Percentiles rank a stretch among this genome's conserved stretches.
Evolutionary conservation across 2,113 vertebrate species (phyloP).

Genomic region (Elephas maximus): DNA sequence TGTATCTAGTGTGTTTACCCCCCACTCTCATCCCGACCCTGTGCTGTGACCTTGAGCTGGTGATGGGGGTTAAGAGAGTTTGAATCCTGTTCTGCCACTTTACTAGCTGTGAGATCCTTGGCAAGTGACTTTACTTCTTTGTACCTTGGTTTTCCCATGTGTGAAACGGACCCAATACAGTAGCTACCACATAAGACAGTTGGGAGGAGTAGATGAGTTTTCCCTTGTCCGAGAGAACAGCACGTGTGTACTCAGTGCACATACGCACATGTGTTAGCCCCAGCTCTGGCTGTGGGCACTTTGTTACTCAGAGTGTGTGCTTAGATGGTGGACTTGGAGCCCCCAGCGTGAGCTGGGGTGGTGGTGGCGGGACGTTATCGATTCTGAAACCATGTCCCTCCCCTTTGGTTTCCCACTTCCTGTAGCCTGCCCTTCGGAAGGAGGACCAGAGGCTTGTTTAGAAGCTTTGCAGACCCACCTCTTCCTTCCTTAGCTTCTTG

Average conservation of each 20-base stretch:
- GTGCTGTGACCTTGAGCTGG: not conserved
- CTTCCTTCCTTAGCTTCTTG: constrained; percentile 68
- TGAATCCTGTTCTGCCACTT: not conserved
- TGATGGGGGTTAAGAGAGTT: not conserved
- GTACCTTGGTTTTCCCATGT: not conserved
- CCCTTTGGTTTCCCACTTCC: constrained; percentile 49
- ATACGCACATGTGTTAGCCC: fast-evolving
- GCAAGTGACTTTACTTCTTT: not conserved
- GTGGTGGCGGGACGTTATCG: not conserved
- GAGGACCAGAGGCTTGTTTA: not conserved
- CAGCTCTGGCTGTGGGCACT: not conserved
- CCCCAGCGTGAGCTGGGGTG: fast-evolving
- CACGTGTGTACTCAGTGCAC: fast-evolving
- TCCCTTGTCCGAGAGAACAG: not conserved
- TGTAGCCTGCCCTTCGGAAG: not conserved
- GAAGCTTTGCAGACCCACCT: constrained; percentile 50
- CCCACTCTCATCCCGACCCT: not conserved
- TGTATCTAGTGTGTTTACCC: not conserved
- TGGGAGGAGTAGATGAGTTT: fast-evolving
- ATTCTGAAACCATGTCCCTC: not conserved
- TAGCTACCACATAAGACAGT: no score
- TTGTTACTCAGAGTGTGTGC: not conserved
- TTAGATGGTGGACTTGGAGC: not conserved
- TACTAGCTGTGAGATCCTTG: not conserved
- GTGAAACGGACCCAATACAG: not conserved